Conservation (phyloP, 2,797 vertebrate genomes). For the Ctenopoma kingsleyae region DNA sequence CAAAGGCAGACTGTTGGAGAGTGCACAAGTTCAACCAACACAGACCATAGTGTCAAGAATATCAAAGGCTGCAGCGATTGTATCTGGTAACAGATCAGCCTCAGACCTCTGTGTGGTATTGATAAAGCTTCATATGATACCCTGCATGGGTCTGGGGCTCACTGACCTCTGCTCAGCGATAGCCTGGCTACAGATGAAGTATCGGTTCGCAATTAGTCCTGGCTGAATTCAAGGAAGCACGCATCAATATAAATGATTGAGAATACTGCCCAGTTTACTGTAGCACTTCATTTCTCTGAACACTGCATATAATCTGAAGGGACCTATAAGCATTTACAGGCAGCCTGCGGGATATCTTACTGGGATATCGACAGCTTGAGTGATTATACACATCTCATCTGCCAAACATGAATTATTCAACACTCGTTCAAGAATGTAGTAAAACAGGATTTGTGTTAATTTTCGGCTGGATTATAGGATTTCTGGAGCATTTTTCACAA, state of each 20-base stretch:
- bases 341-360: slow-evolving; percentile 54
- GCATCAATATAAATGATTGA: slow-evolving; percentile 73
- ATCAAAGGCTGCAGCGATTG: slow-evolving; percentile 70
- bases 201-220: slow-evolving; percentile 77
- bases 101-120: slow-evolving; percentile 69
- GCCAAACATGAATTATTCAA: slow-evolving; percentile 66
- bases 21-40: slow-evolving; percentile 54
- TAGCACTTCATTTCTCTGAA: slow-evolving; percentile 70
- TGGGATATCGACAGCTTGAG: slow-evolving; percentile 55
- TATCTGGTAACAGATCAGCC: slow-evolving; percentile 62
- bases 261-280: slow-evolving; percentile 64
- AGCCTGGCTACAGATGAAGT: slow-evolving; percentile 43
- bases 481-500: slow-evolving; percentile 25
- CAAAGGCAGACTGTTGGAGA: slow-evolving; percentile 23
- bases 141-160: slow-evolving; percentile 52
- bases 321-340: slow-evolving; percentile 63
- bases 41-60: slow-evolving; percentile 73
- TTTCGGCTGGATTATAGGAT: slow-evolving; percentile 43
- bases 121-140: slow-evolving; percentile 77
- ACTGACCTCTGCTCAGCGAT: slow-evolving; percentile 66
- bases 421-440: slow-evolving; percentile 32
- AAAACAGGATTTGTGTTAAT: slow-evolving; percentile 51
- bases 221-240: slow-evolving; percentile 74
- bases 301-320: slow-evolving; percentile 46
- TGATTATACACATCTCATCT: slow-evolving; percentile 57